These are phyloP conservation scores for Eustalomyia histrio DNA, from an alignment of 2,888 invertebrate genomes.

Conservation along the genomic window DNA sequence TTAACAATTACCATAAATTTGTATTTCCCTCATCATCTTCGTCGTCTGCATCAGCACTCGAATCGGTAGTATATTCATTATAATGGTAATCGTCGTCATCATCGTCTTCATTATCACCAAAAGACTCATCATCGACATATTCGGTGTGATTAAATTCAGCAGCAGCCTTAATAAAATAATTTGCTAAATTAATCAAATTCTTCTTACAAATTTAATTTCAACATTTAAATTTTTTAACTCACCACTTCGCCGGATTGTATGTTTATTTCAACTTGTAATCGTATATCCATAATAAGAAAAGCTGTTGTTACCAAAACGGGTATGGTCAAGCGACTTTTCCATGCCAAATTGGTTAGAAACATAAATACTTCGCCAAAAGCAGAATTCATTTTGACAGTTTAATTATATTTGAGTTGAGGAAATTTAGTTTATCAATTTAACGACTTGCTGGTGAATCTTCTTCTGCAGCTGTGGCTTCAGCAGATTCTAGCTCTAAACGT, in stretches of 20 bases:
- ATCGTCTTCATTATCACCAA: constrained; percentile 70
- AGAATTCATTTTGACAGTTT: constrained; percentile 74
- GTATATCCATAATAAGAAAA: constrained; percentile 84
- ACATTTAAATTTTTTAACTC: not conserved
- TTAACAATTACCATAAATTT: constrained; percentile 41
- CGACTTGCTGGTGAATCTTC: constrained; percentile 59
- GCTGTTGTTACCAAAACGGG: constrained; percentile 85
- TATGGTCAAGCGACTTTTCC: constrained; percentile 85
- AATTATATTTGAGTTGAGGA: constrained; percentile 6
- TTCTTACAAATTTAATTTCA: too few species aligned
- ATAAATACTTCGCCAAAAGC: constrained; percentile 81
- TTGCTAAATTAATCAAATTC: too few species aligned
- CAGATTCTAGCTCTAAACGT: constrained; percentile 62
- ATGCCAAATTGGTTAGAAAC: constrained; percentile 86
- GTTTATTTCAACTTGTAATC: constrained; percentile 85
- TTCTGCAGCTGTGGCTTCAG: constrained; percentile 48
- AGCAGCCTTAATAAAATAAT: constrained; percentile 70
- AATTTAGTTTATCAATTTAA: constrained; percentile 27
- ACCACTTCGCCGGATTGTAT: constrained; percentile 81
- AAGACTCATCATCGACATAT: constrained; percentile 70
- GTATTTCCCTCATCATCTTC: constrained; percentile 67
- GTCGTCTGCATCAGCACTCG: constrained; percentile 68
- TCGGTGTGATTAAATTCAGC: constrained; percentile 74
- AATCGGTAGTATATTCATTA: constrained; percentile 66
- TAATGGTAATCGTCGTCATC: constrained; percentile 71